phyloP scores from a whole-genome alignment of 2,113 vertebrate genomes.

The Campylomormyrus tamandua region DNA sequence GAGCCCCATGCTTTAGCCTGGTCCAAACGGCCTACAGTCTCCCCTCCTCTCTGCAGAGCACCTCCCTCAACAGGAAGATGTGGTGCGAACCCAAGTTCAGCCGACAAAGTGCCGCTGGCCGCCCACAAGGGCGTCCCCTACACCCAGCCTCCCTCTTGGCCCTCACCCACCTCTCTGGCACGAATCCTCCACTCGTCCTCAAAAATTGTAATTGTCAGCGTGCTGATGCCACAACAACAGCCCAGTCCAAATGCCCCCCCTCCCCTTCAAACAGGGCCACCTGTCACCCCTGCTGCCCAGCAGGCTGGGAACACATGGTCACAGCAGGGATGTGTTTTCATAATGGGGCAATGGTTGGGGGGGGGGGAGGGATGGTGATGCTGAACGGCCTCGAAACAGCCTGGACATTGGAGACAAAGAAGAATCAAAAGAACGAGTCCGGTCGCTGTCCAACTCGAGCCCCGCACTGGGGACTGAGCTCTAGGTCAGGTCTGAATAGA shows the following conservation, averaged over 20 bases:
- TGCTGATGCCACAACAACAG: conserved; percentile 6
- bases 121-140: background rate
- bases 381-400: background rate
- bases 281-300: conserved; percentile 44
- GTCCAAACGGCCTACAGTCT: conserved; percentile 39
- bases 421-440: background rate
- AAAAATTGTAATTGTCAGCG: background rate
- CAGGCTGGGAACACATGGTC: conserved; percentile 52
- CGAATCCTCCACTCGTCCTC: background rate
- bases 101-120: background rate
- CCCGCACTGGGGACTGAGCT: too few relatives aligned
- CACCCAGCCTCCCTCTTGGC: background rate
- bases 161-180: background rate
- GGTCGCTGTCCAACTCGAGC: background rate
- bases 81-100: background rate
- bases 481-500: background rate
- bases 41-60: background rate
- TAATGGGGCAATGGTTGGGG: background rate
- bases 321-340: conserved; percentile 32
- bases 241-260: conserved; percentile 21
- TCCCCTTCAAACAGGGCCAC: conserved; percentile 40
- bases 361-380: background rate
- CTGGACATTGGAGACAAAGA: background rate
- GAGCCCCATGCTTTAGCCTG: conserved; percentile 45
- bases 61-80: background rate